Evolutionary conservation across 2,113 vertebrate genomes (phyloP).

Genomic region (Pan troglodytes): NHGRI_mPanTro3-v2.1_pri NC_072398.2:224377501-224378000

Average conservation of each 20-base stretch:
- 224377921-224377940: background rate
- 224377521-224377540: background rate
- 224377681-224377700: background rate
- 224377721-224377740: rapidly evolving
- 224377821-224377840: background rate
- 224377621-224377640: rapidly evolving
- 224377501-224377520: background rate
- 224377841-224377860: background rate
- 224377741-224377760: background rate
- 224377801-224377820: background rate
- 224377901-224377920: background rate
- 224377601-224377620: background rate
- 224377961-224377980: background rate
- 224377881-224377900: background rate
- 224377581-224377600: background rate
- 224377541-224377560: background rate
- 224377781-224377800: background rate
- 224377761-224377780: background rate
- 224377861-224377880: conserved; percentile 37
- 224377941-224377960: background rate
- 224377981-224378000: background rate
- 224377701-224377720: background rate
- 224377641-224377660: background rate
- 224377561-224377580: too few relatives aligned
- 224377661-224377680: background rate